phyloP scores from a whole-genome alignment of 2,888 invertebrate species.

The Brachyopa scutellaris region DNA sequence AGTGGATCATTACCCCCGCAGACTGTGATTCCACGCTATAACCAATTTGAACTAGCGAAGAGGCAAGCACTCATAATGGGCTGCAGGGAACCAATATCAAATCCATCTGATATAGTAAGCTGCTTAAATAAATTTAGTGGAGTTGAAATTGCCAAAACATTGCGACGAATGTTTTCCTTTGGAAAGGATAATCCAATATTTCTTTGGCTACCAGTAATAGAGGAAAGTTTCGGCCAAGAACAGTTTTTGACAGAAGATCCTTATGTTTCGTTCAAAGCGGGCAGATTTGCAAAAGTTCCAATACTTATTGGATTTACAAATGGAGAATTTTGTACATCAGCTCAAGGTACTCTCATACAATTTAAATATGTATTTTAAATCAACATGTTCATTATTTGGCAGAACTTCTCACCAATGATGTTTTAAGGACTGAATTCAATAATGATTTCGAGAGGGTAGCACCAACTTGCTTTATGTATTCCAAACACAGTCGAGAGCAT shows the following conservation, averaged over 20 bases:
- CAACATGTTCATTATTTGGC: background rate
- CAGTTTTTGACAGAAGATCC: constrained; percentile 83
- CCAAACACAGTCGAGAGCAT: constrained; percentile 68
- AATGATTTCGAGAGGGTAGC: constrained; percentile 82
- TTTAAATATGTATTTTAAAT: no score
- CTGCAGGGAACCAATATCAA: constrained; percentile 79
- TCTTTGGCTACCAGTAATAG: constrained; percentile 83
- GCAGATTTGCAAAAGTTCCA: constrained; percentile 82
- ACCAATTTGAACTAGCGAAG: constrained; percentile 82
- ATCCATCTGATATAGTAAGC: constrained; percentile 80
- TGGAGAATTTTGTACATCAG: constrained; percentile 82
- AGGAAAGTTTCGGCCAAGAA: constrained; percentile 82
- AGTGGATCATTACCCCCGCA: constrained; percentile 81
- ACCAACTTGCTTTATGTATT: constrained; percentile 83
- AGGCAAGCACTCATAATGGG: constrained; percentile 82
- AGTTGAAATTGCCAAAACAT: constrained; percentile 68
- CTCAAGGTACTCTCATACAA: constrained; percentile 81
- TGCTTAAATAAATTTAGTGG: constrained; percentile 80
- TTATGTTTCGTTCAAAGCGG: constrained; percentile 78
- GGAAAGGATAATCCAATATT: constrained; percentile 76
- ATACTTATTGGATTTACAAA: constrained; percentile 82
- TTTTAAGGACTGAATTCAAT: constrained; percentile 80
- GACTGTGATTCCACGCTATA: constrained; percentile 76
- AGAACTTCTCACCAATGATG: constrained; percentile 79
- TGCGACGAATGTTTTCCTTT: constrained; percentile 75